phyloP scores from a whole-genome alignment of 37 sponge, comb jelly and placozoan genomes.

The Chondrilla cf. caribensis region DNA sequence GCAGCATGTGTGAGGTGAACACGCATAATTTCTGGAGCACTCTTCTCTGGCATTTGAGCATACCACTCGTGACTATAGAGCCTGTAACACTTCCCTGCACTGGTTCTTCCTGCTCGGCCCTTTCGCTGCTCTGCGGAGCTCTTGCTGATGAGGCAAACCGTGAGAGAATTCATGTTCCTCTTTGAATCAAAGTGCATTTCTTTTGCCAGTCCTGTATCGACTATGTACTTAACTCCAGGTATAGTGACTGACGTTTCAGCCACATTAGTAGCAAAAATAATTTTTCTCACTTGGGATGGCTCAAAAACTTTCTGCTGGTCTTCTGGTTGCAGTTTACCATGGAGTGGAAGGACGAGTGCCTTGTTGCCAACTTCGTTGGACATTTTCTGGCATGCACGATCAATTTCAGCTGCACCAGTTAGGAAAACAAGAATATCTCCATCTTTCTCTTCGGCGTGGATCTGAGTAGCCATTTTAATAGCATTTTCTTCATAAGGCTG shows the following conservation, averaged over 20 bases:
- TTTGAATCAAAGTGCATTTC: slow-evolving; percentile 65
- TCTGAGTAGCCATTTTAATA: slow-evolving; percentile 19
- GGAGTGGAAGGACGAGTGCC: slow-evolving; percentile 57
- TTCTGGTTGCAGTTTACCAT: slow-evolving; percentile 79
- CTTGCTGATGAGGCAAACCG: slow-evolving; percentile 52
- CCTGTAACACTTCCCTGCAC: slow-evolving; percentile 74
- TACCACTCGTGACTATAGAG: slow-evolving; percentile 54
- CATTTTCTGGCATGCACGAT: slow-evolving; percentile 46
- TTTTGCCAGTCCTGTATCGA: slow-evolving; percentile 81
- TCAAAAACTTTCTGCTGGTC: slow-evolving; percentile 79
- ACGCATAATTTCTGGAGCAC: slow-evolving; percentile 66
- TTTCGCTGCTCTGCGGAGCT: slow-evolving; percentile 80
- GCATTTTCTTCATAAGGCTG: background rate
- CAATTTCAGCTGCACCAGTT: slow-evolving; percentile 70
- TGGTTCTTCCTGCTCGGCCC: slow-evolving; percentile 75
- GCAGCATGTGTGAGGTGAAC: slow-evolving; percentile 52
- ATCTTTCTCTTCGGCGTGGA: slow-evolving; percentile 34
- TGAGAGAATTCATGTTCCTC: slow-evolving; percentile 65
- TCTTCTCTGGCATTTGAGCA: slow-evolving; percentile 35
- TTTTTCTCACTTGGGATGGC: slow-evolving; percentile 43
- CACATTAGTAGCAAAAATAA: slow-evolving; percentile 85
- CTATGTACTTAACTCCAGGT: slow-evolving; percentile 73
- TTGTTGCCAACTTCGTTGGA: background rate
- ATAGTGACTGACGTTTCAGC: slow-evolving; percentile 93
- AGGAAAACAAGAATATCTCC: slow-evolving; percentile 90